Conservation (phyloP, 2,797 vertebrate species). For the Prunella strophiata region DNA sequence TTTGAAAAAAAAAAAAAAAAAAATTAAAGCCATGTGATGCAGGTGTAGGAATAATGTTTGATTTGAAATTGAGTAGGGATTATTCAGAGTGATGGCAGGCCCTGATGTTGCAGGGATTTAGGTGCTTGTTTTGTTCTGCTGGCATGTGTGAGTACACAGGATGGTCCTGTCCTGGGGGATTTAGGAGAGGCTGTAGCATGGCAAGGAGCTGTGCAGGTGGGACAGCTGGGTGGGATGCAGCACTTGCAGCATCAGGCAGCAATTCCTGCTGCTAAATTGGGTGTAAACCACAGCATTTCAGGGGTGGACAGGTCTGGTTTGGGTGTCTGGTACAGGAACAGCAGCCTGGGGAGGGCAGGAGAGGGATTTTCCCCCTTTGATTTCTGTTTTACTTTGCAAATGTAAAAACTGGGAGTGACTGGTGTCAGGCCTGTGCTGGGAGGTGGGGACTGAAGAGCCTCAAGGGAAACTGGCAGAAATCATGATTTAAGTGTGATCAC, state of each 20-base stretch:
- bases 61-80: neutral
- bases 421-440: neutral
- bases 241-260: neutral
- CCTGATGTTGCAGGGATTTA: neutral
- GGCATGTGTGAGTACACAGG: neutral
- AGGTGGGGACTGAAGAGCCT: neutral
- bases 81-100: neutral
- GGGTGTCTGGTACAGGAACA: neutral
- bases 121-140: neutral
- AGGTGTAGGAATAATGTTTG: neutral
- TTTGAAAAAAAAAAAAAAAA: neutral
- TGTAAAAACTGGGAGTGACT: neutral
- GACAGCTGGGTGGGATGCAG: neutral
- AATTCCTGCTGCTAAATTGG: neutral
- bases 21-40: neutral
- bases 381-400: neutral
- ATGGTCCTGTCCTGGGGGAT: neutral
- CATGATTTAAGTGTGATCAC: neutral
- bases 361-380: neutral
- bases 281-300: neutral
- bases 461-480: neutral
- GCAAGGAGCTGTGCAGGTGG: neutral
- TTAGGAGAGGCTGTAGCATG: neutral
- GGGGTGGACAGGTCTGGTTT: neutral
- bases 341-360: neutral